Conservation (phyloP, 2,888 invertebrate genomes). For the Elegia similella region DNA sequence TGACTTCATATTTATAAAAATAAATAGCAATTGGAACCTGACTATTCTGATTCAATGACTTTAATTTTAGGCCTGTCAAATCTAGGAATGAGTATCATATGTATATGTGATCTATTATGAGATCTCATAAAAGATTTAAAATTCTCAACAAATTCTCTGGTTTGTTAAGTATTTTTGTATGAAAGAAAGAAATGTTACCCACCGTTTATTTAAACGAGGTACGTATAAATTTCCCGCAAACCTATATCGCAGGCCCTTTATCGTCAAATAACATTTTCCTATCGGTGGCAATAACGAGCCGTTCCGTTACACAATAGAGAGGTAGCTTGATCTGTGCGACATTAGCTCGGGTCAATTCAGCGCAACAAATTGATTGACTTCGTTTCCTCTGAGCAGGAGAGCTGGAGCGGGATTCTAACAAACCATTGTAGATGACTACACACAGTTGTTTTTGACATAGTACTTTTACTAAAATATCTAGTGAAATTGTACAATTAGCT, state of each 20-base stretch:
- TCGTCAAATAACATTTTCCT: constrained; percentile 11
- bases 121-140: too few species aligned
- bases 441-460: not conserved
- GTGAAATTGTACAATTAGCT: constrained; percentile 14
- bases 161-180: too few species aligned
- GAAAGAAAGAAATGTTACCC: too few species aligned
- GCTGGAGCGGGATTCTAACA: constrained; percentile 29
- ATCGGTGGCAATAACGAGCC: constrained; percentile 15
- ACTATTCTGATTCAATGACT: too few species aligned
- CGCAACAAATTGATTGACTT: constrained; percentile 34
- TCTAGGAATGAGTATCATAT: too few species aligned
- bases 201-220: too few species aligned
- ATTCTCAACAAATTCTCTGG: too few species aligned
- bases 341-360: constrained; percentile 29
- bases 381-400: constrained; percentile 26
- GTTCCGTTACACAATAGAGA: constrained; percentile 22
- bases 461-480: too few species aligned
- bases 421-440: constrained; percentile 32
- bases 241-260: not conserved
- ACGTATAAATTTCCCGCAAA: not conserved
- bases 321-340: constrained; percentile 28
- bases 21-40: too few species aligned
- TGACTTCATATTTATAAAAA: too few species aligned
- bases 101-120: too few species aligned
- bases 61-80: too few species aligned